Base-by-base conservation (phyloP, 30 jellyfish, hydroid and myxozoan genomes). In the Nemopilema nomurai region DNA sequence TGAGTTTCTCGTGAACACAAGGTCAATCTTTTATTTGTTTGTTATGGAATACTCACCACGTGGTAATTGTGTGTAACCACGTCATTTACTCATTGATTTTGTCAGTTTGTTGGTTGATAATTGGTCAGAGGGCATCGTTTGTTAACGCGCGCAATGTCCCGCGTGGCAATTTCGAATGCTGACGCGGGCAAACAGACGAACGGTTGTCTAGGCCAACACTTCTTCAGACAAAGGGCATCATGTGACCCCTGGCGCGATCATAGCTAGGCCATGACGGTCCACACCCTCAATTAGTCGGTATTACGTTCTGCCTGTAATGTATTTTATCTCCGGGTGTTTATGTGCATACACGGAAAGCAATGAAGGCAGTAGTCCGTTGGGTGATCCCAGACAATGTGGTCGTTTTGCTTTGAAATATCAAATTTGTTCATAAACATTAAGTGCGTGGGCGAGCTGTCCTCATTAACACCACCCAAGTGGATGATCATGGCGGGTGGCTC, bases 401-500 rank as follows among this genome's bases (percentile, higher is more conserved):
- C 70, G 69, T 32, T 33, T n/a, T 32, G 83, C 83, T 28, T 67
- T 26, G 4, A 67, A 21, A 67, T 67, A 26, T 31, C 13, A 73
- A 26, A 63, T 31, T 32, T 65, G 57, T 1, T 25, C 81, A 71
- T 71, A 31, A 71, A 71, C 62, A 31, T 28, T 28, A 26, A 71
- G 23, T 16, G 49, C n/a, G 64, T 25, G 19, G 63, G 28, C 32
- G 21, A 30, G 73, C 33, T 25, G 76, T 67, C 66, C 52, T 20
- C 16, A 25, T 25, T 30, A 31, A 20, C 75, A 30, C 76, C 78
- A 80, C 33, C 76, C 72, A 79, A 50, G 64, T 79, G 93, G 51
- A 68, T 84, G 87, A 84, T 49, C 87, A 63, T 18, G 20, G 51
- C 93, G 41, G 93, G 93, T 84, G 85, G 83, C 52, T n/a, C 51